Evolutionary conservation across 2,888 invertebrate species (phyloP), one percentile per base, ranked within the genome.

Genomic region (Tiphia femorata): DNA sequence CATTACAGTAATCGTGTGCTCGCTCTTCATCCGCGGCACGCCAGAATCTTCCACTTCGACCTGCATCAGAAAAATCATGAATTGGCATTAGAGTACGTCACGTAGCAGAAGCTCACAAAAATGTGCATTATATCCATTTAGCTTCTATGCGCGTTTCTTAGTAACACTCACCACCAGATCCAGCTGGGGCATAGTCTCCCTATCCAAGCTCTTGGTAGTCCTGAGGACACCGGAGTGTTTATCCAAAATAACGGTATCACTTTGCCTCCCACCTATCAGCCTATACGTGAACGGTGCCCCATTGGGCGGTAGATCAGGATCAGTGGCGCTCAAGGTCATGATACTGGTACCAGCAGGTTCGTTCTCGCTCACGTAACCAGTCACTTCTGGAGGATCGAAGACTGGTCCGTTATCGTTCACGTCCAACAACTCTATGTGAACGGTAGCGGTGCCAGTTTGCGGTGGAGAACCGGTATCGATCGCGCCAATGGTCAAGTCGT

Each of bases 321-420:
- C 97, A 43, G 88, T 92, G 0, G 97, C 96, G 3, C 90, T 88
- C n/a, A 97, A 85, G 0, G 92, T 92, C 87, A 93, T 91, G 8
- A 97, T 90, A 64, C 89, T 91, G 0, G 94, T 93, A 55, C 91
- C 92, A 0, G 92, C 88, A 0, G 93, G 93, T 81, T 95, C 93
- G 78, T 96, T 96, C 84, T 97, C 97, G 52, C 89, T 88, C 0
- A 97, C 90, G 63, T 91, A 90, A 0, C 95, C 96, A 35, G 91
- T 84, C 16, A 92, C 88, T 64, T 89, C 89, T 1, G 87, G 85
- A 0, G 90, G 86, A 64, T 92, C 91, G 76, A 97, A 95, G 27
- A 90, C 84, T 0, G 97, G 97, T 0, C 94, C 95, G 79, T 97
- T 97, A 77, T 97, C 97, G 78, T 97, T 97, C n/a, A 96, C 88